Base-by-base conservation (phyloP, 2,888 invertebrate genomes). In the Ichneumon xanthorius region DNA sequence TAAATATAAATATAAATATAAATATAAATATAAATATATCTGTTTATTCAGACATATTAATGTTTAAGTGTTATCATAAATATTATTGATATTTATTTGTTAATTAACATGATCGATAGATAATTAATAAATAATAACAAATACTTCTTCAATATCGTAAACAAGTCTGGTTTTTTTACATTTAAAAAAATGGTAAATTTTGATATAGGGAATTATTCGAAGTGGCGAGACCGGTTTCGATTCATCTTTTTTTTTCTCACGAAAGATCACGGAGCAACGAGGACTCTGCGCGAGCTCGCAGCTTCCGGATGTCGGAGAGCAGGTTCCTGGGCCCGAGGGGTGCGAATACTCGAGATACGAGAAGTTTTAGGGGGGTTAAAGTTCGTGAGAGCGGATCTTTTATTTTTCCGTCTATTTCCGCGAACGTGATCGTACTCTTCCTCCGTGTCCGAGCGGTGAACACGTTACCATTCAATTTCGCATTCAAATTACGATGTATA, bases 341-440 rank as follows among this genome's bases (percentile, higher is more conserved):
- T 72, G 55, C 30, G 63, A 67, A 50, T 16, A 48, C 71, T 19
- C 16, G 63, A 65, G 61, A 58, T 14, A 53, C 40, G 16, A 48
- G 53, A 70, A 45, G 45, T 14, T 45, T 14, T 33, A 61, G 26
- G 79, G 80, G 82, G 85, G 80, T 78, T 67, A 80, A 81, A 85
- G 80, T 75, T 85, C 86, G 85, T 87, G 87, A 87, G 87, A 87
- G 72, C 71, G 30, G 63, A 72, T 70, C 63, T 71, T 73, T 68
- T 71, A 37, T n/a, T 65, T 80, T 40, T 30, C 9, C 4, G 2
- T 55, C 37, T 16, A 7, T 61, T 61, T 30, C 33, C n/a, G 61
- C 61, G 61, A 14, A 4, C 33, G 11, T 67, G 26, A 55, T 65
- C 48, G 63, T 16, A 67, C 30, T 58, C 40, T 72, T 53, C 11